Evolutionary conservation across 2,113 vertebrate species (phyloP).

Genomic region (Barbus barbus): DNA sequence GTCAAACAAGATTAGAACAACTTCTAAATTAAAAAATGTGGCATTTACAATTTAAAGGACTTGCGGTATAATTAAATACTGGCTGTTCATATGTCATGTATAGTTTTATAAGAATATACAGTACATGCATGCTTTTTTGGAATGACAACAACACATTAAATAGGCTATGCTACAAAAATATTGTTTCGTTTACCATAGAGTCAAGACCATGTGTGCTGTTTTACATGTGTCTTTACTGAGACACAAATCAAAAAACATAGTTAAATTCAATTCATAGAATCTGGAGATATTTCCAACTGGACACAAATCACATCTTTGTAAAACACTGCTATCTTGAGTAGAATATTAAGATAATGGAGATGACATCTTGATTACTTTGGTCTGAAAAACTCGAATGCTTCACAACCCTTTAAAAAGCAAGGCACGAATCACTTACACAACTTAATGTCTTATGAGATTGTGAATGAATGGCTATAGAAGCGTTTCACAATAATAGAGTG

Average conservation of each 20-base stretch:
- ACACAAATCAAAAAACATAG: not conserved
- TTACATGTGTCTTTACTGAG: no score
- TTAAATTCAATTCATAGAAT: not conserved
- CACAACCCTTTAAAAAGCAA: not conserved
- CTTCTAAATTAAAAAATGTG: not conserved
- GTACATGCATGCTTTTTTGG: not conserved
- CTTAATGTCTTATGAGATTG: not conserved
- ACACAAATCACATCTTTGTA: not conserved
- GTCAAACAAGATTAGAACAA: not conserved
- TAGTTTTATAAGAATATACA: not conserved
- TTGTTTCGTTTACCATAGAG: not conserved
- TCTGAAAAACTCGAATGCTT: not conserved
- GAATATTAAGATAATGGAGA: not conserved
- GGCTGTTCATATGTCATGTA: not conserved
- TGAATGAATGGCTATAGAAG: not conserved
- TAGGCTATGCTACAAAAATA: not conserved
- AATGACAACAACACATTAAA: not conserved
- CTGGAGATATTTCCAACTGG: not conserved
- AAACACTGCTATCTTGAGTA: not conserved
- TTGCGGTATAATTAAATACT: not conserved
- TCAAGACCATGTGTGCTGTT: no score
- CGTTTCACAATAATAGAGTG: conserved; percentile 9
- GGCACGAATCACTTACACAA: not conserved
- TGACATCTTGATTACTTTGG: not conserved
- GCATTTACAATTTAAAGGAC: not conserved